phyloP scores from a whole-genome alignment of 2,888 invertebrate species.

The Eupithecia vulgata region DNA sequence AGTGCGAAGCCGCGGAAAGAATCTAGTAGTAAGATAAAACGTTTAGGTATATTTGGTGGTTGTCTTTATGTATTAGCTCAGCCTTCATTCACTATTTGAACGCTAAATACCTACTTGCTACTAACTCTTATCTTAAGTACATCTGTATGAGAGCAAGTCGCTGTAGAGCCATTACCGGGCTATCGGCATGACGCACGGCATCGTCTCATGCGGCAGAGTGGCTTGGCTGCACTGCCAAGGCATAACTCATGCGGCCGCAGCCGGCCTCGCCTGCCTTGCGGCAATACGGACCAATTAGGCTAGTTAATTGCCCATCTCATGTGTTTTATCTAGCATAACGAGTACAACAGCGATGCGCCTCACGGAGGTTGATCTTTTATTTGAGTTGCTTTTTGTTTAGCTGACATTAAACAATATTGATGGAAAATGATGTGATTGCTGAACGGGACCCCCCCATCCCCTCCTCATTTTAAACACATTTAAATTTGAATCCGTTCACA shows the following conservation, averaged over 20 bases:
- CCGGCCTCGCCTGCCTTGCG: slow-evolving; percentile 23
- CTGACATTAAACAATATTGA: background rate
- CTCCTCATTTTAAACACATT: background rate
- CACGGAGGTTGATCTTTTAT: background rate
- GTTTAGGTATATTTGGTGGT: background rate
- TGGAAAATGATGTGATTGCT: background rate
- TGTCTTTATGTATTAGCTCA: background rate
- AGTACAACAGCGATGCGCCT: background rate
- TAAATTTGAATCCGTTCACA: background rate
- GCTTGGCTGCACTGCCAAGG: slow-evolving; percentile 25
- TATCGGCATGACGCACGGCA: slow-evolving; percentile 27
- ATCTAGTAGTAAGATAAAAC: background rate
- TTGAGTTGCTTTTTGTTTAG: background rate
- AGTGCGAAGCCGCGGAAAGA: too few species aligned
- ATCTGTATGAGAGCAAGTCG: background rate
- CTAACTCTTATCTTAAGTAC: background rate
- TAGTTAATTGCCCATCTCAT: slow-evolving; percentile 33
- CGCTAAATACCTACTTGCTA: background rate
- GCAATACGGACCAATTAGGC: slow-evolving; percentile 33
- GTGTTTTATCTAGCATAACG: slow-evolving; percentile 28
- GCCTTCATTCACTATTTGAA: background rate
- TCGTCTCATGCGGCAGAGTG: slow-evolving; percentile 9
- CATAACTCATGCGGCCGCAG: slow-evolving; percentile 32
- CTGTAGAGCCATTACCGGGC: slow-evolving; percentile 14
- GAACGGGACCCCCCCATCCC: background rate